Conservation (phyloP, 2,113 vertebrate species). For the Hydrochoerus hydrochaeris region DNA sequence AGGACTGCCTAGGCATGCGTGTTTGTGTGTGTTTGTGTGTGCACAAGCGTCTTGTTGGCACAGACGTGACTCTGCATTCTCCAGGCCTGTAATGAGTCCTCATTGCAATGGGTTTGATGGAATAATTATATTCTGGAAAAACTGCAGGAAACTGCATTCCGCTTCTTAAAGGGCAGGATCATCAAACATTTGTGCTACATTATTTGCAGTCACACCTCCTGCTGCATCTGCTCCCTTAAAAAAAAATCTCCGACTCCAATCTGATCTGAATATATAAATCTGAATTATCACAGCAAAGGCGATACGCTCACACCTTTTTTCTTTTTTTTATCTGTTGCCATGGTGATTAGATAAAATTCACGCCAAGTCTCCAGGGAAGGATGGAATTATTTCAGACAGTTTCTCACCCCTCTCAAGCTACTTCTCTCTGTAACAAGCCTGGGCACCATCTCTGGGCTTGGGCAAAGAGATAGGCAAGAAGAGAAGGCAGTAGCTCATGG, state of each 20-base stretch:
- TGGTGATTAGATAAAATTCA: constrained; percentile 94
- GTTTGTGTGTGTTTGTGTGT: constrained; percentile 77
- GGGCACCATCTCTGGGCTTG: constrained; percentile 77
- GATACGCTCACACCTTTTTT: constrained; percentile 91
- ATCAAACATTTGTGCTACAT: constrained; percentile 86
- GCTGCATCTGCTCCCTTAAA: constrained; percentile 88
- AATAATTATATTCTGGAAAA: constrained; percentile 88
- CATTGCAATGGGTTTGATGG: constrained; percentile 87
- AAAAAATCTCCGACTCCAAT: constrained; percentile 89
- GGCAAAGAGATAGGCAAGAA: constrained; percentile 47
- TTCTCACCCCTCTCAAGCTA: constrained; percentile 86
- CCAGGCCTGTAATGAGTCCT: constrained; percentile 85
- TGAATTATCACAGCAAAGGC: constrained; percentile 92
- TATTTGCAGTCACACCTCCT: constrained; percentile 88
- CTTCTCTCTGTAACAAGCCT: constrained; percentile 84
- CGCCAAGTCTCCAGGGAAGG: constrained; percentile 91
- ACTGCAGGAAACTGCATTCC: constrained; percentile 83
- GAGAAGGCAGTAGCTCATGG: background rate
- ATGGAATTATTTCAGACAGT: constrained; percentile 91
- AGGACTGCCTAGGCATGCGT: constrained; percentile 50
- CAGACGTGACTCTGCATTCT: constrained; percentile 87
- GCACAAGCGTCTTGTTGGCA: constrained; percentile 78
- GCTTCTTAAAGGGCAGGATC: constrained; percentile 88
- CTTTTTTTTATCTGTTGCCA: constrained; percentile 91
- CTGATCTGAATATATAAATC: constrained; percentile 94